These are phyloP conservation scores for Enteromius anoplus DNA, from an alignment of 2,797 vertebrate genomes.

Conservation along the genomic window DNA sequence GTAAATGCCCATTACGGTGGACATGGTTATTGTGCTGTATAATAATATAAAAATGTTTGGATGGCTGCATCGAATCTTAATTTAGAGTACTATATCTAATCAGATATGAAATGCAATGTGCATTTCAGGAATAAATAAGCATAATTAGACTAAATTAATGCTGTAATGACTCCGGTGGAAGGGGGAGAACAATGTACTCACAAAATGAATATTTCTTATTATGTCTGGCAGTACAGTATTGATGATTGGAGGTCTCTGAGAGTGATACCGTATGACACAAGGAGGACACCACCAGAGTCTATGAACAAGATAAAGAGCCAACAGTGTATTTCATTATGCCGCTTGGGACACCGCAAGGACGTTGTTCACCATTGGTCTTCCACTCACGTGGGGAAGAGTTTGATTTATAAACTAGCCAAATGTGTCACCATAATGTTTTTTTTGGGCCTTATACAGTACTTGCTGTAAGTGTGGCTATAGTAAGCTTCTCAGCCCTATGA, in stretches of 20 bases:
- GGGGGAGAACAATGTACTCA: conserved; percentile 21
- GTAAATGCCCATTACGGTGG: background rate
- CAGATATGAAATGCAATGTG: background rate
- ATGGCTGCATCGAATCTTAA: background rate
- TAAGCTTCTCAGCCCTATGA: conserved; percentile 14
- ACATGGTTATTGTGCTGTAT: background rate
- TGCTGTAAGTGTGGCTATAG: conserved; percentile 4
- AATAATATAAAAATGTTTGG: conserved; percentile 5
- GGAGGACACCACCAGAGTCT: conserved; percentile 49
- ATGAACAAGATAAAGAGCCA: conserved; percentile 47
- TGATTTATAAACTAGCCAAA: conserved; percentile 47
- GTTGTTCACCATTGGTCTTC: conserved; percentile 41
- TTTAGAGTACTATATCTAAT: background rate
- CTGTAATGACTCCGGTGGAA: background rate
- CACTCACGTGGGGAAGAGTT: conserved; percentile 28
- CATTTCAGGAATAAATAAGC: background rate
- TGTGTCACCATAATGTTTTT: conserved; percentile 33
- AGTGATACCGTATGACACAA: conserved; percentile 35
- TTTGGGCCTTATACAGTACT: background rate
- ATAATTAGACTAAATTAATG: conserved; percentile 4
- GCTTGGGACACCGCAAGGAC: conserved; percentile 36
- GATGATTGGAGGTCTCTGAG: conserved; percentile 46
- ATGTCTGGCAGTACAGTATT: conserved; percentile 37
- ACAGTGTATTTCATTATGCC: conserved; percentile 41
- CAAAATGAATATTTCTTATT: conserved; percentile 30